phyloP scores from a whole-genome alignment of 1,140 invertebrate species.

The Caenorhabditis remanei region DNA sequence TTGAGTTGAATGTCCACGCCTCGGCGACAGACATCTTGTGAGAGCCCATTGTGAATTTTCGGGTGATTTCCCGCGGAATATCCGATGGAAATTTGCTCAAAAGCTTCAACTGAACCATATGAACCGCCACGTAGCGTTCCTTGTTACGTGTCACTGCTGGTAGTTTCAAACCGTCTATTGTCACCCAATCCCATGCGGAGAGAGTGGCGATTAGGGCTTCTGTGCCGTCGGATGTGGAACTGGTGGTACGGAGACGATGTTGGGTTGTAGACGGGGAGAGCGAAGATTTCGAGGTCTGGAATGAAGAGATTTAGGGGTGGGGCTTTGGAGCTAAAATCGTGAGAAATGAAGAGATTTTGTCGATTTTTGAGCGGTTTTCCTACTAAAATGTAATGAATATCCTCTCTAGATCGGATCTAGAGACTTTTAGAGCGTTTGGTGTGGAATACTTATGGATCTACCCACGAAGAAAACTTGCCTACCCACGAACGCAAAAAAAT shows the following conservation, averaged over 20 bases:
- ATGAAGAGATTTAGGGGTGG: not conserved
- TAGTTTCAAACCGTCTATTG: constrained; percentile 61
- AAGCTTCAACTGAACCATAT: constrained; percentile 68
- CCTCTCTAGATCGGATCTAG: too few species aligned
- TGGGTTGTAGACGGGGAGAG: not conserved
- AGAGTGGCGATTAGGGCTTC: constrained; percentile 30
- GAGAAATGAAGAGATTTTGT: too few species aligned
- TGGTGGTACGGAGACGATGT: not conserved
- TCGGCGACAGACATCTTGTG: constrained; percentile 66
- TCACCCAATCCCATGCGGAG: constrained; percentile 64
- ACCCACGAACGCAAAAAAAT: too few species aligned
- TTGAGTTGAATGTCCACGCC: constrained; percentile 67
- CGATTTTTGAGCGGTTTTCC: too few species aligned
- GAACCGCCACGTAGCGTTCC: constrained; percentile 62
- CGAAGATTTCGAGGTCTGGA: not conserved
- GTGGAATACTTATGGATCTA: too few species aligned
- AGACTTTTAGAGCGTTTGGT: too few species aligned
- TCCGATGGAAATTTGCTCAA: constrained; percentile 66
- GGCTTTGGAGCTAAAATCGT: too few species aligned
- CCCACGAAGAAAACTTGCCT: too few species aligned
- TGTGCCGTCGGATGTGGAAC: constrained; percentile 10
- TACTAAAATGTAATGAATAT: too few species aligned
- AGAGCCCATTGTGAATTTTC: constrained; percentile 64
- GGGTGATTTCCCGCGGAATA: constrained; percentile 59
- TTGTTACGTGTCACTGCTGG: constrained; percentile 58